phyloP scores from a whole-genome alignment of 2,113 vertebrate species.

The Poicephalus gulielmi region DNA sequence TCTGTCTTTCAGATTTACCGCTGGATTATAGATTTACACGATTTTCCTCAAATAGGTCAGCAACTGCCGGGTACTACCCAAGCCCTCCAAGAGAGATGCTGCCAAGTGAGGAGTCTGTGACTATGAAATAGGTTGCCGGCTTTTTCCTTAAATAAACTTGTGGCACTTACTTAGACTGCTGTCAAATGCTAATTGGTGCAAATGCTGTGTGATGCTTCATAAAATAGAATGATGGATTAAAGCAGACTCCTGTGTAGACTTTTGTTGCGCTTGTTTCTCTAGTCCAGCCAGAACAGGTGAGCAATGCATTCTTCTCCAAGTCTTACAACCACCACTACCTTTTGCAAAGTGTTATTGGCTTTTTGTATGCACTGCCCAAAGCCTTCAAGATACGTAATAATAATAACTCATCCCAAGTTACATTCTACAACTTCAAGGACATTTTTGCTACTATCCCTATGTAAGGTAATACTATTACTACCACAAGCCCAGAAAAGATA shows the following conservation, averaged over 20 bases:
- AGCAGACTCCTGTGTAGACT: conserved; percentile 33
- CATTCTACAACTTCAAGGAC: neutral
- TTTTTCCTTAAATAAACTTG: conserved; percentile 12
- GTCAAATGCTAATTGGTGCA: conserved; percentile 33
- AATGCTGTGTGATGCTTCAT: conserved; percentile 58
- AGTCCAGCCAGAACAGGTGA: neutral
- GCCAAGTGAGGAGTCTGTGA: conserved; percentile 71
- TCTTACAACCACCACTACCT: neutral
- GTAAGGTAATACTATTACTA: neutral
- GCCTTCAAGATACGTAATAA: neutral
- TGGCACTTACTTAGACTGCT: conserved; percentile 41
- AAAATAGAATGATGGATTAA: conserved; percentile 52
- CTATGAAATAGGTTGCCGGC: conserved; percentile 31
- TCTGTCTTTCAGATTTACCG: conserved; percentile 84
- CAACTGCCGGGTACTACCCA: conserved; percentile 90
- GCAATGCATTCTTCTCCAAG: neutral
- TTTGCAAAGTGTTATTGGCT: neutral
- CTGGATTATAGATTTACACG: conserved; percentile 92
- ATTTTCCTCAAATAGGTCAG: conserved; percentile 86
- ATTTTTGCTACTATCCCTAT: neutral
- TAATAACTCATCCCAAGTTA: neutral
- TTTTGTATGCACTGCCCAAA: neutral
- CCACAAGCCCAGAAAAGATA: neutral
- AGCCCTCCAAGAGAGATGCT: conserved; percentile 84
- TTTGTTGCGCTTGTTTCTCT: conserved; percentile 24